These are phyloP conservation scores for Tringa solitaria DNA, from an alignment of 2,113 vertebrate genomes.

Conservation along the genomic window DNA sequence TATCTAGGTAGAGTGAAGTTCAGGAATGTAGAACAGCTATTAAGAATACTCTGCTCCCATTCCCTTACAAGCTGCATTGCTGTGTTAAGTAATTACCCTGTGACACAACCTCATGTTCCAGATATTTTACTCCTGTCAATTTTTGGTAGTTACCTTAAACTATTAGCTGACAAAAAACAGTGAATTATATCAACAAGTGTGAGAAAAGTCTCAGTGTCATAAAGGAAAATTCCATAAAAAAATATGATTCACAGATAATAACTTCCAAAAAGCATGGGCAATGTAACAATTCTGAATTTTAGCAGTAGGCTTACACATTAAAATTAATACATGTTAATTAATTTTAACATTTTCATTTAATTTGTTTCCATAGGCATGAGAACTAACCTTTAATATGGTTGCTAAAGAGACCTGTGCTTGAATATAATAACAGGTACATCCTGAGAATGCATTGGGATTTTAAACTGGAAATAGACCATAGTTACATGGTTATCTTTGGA, in stretches of 20 bases:
- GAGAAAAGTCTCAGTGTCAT: background rate
- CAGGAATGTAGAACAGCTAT: background rate
- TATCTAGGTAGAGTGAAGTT: background rate
- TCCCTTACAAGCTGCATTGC: background rate
- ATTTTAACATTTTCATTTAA: background rate
- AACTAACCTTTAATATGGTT: background rate
- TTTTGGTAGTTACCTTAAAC: background rate
- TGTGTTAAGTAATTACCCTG: background rate
- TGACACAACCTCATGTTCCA: background rate
- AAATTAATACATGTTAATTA: background rate
- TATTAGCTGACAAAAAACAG: background rate
- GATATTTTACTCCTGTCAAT: background rate
- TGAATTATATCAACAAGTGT: background rate
- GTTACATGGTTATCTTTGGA: background rate
- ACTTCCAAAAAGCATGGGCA: background rate
- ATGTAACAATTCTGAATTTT: background rate
- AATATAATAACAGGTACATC: background rate
- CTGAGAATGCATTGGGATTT: background rate
- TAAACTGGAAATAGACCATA: background rate
- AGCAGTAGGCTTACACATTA: background rate
- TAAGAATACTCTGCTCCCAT: background rate
- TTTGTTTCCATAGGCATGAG: background rate
- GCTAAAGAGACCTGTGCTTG: background rate
- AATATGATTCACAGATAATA: background rate
- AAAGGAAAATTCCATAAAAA: background rate